Base-by-base conservation (phyloP, 2,797 vertebrate genomes). In the Nannoperca obscura region DNA sequence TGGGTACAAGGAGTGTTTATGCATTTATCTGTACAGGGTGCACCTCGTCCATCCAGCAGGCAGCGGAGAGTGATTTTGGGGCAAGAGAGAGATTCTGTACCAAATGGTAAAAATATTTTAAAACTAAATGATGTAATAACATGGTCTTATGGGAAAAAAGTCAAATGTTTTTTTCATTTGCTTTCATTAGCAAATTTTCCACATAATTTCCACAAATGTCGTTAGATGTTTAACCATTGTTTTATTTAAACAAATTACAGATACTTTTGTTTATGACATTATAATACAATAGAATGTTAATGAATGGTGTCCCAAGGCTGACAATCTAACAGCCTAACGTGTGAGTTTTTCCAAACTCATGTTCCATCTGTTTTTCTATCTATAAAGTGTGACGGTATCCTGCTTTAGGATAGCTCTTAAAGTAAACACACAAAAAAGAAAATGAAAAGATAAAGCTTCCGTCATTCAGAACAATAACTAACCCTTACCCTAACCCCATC, bases 1-100 rank as follows among this genome's bases (percentile, higher is more conserved):
- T 85, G 93, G 86, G 89, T 92, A 95, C 94, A 95, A 94, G 94
- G 84, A 88, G 89, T 94, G 93, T 93, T 95, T 95, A 94, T 94
- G 89, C 93, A 81, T 93, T 91, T 93, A 93, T 95, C 93, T 92
- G 85, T 87, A 83, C 89, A 88, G 87, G 70, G 89, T 83, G 86
- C 73, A 82, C 81, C 82, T 83, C 79, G 20, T 80, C 74, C 71
- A 74, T 87, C 82, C 84, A 88, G 67, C 85, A 87, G 82, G 42
- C 79, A 68, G 73, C 40, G 2, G 10, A 74, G 53, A 76, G 73
- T 68, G 57, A 72, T 70, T 64, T 76, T 46, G 40, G 19, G 19
- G 54, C 32, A 40, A 38, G 44, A 46, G 50, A 52, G 27, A 57
- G 52, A 62, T 50, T 72, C 61, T 69, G 71, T 67, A 47, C 54